Evolutionary conservation across 2,888 invertebrate species (phyloP).

Genomic region (Podotricha telesiphe): DNA sequence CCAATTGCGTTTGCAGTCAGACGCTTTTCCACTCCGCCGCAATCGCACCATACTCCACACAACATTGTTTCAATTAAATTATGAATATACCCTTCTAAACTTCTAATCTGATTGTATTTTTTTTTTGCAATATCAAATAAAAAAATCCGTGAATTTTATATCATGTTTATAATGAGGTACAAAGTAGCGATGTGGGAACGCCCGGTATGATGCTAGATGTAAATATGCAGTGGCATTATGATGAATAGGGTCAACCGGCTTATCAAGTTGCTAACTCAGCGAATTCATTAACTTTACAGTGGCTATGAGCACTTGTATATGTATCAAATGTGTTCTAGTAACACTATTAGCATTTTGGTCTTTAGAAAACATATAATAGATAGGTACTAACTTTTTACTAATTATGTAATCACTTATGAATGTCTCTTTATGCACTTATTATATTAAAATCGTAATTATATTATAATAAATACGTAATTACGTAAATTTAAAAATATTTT

Average conservation of each 20-base stretch:
- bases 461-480: too few relatives aligned
- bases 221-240: constrained; percentile 18
- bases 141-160: neutral
- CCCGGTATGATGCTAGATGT: constrained; percentile 7
- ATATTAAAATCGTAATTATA: too few relatives aligned
- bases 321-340: neutral
- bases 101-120: neutral
- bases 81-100: neutral
- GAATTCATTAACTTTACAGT: constrained; percentile 21
- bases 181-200: constrained; percentile 7
- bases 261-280: constrained; percentile 19
- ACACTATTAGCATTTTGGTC: neutral
- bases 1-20: too few relatives aligned
- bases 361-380: neutral
- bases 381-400: too few relatives aligned
- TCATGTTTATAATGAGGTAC: constrained; percentile 1
- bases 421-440: too few relatives aligned
- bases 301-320: constrained; percentile 9
- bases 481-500: too few relatives aligned
- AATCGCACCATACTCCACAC: too few relatives aligned
- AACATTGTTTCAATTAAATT: too few relatives aligned
- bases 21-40: too few relatives aligned
- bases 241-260: constrained; percentile 23
- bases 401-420: neutral
- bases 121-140: neutral